Evolutionary conservation across 2,888 invertebrate genomes (phyloP).

Genomic region (Elegia similella): DNA sequence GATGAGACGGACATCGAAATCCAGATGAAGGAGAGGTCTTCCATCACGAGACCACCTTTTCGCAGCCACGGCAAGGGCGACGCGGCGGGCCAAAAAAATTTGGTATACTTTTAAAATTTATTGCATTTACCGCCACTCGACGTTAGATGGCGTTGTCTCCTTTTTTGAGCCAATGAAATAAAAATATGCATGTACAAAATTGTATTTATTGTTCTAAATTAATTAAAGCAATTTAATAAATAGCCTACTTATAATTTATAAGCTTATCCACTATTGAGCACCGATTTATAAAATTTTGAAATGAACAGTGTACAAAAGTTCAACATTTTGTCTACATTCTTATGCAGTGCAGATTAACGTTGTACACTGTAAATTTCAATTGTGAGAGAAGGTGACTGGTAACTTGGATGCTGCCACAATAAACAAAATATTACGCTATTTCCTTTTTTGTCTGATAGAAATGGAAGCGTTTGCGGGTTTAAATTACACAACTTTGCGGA

Average conservation of each 20-base stretch:
- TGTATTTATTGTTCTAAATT: slow-evolving; percentile 35
- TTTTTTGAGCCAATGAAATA: slow-evolving; percentile 15
- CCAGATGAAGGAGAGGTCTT: slow-evolving; percentile 41
- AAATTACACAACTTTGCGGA: no score
- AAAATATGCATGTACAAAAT: slow-evolving; percentile 29
- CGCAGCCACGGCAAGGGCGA: slow-evolving; percentile 28
- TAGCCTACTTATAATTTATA: slow-evolving; percentile 36
- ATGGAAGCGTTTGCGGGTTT: no score
- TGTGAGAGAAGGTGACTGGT: no score
- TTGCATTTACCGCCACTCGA: background rate
- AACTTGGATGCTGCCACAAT: no score
- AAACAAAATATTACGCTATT: no score
- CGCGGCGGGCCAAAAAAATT: slow-evolving; percentile 10
- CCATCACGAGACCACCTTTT: slow-evolving; percentile 28
- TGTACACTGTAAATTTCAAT: no score
- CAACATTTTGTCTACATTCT: no score
- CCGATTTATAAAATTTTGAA: background rate
- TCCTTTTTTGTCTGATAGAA: no score
- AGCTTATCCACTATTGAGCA: background rate
- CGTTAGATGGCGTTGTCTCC: slow-evolving; percentile 20
- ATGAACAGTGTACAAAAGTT: no score
- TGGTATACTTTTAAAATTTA: slow-evolving; percentile 11
- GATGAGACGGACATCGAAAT: slow-evolving; percentile 45
- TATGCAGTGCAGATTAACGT: no score
- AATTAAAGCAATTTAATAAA: slow-evolving; percentile 71